These are phyloP conservation scores for Caerostris extrusa DNA, from an alignment of 1,140 invertebrate genomes.

Conservation along the genomic window DNA sequence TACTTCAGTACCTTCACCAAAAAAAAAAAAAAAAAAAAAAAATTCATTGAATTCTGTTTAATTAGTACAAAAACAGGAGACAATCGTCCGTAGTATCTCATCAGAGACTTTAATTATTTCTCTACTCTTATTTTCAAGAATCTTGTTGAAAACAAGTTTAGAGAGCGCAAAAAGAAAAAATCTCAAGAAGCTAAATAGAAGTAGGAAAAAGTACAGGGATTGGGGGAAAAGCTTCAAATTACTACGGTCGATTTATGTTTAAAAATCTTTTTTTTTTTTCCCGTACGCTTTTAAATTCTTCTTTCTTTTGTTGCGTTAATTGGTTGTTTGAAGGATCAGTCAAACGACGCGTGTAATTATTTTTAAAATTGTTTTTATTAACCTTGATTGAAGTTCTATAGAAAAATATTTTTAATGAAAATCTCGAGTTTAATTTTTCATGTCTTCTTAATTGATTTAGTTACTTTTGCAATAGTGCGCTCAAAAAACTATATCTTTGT, in stretches of 20 bases:
- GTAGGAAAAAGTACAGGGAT: conserved; percentile 25
- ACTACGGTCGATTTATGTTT: conserved; percentile 50
- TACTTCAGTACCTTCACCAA: neutral
- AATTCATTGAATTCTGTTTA: neutral
- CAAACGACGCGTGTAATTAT: conserved; percentile 38
- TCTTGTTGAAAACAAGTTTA: conserved; percentile 58
- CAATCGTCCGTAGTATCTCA: neutral
- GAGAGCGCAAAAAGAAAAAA: conserved; percentile 22
- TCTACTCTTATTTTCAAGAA: conserved; percentile 48
- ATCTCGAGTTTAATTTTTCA: neutral
- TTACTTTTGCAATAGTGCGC: conserved; percentile 4
- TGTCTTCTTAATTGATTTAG: conserved; percentile 34
- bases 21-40: neutral
- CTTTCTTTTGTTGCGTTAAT: conserved; percentile 58
- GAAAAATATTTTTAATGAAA: conserved; percentile 30
- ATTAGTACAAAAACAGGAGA: neutral
- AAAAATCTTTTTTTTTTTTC: conserved; percentile 47
- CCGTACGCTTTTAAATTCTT: neutral
- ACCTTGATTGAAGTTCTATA: conserved; percentile 49
- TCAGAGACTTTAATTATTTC: conserved; percentile 54
- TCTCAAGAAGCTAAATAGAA: conserved; percentile 39
- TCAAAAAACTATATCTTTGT: neutral
- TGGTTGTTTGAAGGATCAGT: conserved; percentile 61
- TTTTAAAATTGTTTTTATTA: conserved; percentile 50
- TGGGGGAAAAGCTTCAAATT: conserved; percentile 59